Evolutionary conservation across 2,888 invertebrate genomes (phyloP), one percentile per base, ranked within the genome.

Genomic region (Hololepta plana): DNA sequence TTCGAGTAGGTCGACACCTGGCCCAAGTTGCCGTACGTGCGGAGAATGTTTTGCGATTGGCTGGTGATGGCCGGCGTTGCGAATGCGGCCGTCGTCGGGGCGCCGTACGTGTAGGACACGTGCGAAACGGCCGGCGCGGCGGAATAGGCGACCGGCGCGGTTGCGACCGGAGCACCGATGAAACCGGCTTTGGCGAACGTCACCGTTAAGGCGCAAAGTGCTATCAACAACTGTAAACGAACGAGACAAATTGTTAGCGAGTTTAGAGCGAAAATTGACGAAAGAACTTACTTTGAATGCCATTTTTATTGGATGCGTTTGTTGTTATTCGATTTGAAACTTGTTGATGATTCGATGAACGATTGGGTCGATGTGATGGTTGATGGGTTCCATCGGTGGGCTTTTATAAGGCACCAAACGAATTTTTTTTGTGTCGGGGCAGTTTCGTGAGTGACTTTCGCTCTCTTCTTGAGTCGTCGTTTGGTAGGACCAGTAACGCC

Each of bases 1-100:
- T 74, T 76, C 10, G 67, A 60, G 52, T 69, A 70, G 24, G 72
- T 71, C 9, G 75, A 72, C 30, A 71, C 60, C 60, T 67, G 67
- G 34, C 72, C 73, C 35, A 75, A 55, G 47, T 75, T 75, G 37
- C 70, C 75, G 32, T 61, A 67, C 23, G 64, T 62, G 34, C 71
- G 58, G 36, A 67, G 48, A 38, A 64, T 68, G 49, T 71, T 71
- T 32, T 64, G 60, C 19, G 64, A 62, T 43, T 67, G 65, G 7
- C 63, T 57, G 29, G 68, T 62, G 35, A 69, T 51, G 51, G 63
- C 52, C 54, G 63, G 38, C 52, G 62, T 38, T 11, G 39, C 36
- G 28, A 43, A 46, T 26, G 38, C 33, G 5, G 42, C 36, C 4
- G 28, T 20, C 3, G 39, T 34, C 4, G 37, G 35, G 5, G 36